These are phyloP conservation scores for Parasteatoda tepidariorum DNA, from an alignment of 1,140 invertebrate species.

Conservation along the genomic window DNA sequence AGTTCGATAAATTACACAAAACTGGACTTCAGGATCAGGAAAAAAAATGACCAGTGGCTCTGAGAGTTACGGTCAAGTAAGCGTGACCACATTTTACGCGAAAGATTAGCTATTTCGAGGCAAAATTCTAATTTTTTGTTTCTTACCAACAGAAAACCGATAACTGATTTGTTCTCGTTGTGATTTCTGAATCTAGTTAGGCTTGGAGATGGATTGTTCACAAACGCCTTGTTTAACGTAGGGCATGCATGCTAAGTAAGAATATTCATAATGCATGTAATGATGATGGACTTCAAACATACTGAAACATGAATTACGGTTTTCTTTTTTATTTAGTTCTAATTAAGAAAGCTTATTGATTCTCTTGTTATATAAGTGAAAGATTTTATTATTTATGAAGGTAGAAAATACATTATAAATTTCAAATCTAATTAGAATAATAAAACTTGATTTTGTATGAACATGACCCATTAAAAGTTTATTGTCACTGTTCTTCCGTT, in stretches of 20 bases:
- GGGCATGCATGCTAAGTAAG: constrained; percentile 19
- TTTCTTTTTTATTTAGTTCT: no score
- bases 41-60: constrained; percentile 15
- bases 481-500: no score
- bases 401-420: no score
- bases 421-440: no score
- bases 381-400: no score
- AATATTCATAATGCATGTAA: constrained; percentile 42
- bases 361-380: no score
- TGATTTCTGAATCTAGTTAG: constrained; percentile 33
- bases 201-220: constrained; percentile 39
- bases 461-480: no score
- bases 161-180: constrained; percentile 43
- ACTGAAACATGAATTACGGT: no score
- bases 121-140: neutral
- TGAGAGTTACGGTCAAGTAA: constrained; percentile 28
- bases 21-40: neutral
- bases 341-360: no score
- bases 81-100: constrained; percentile 16
- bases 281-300: neutral
- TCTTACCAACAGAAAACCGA: constrained; percentile 1
- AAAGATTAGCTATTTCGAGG: constrained; percentile 17
- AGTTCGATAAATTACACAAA: constrained; percentile 41
- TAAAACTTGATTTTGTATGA: no score
- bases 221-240: neutral